Evolutionary conservation across 2,113 vertebrate species (phyloP), one percentile per base, ranked within the genome.

Genomic region (Nibea albiflora): DNA sequence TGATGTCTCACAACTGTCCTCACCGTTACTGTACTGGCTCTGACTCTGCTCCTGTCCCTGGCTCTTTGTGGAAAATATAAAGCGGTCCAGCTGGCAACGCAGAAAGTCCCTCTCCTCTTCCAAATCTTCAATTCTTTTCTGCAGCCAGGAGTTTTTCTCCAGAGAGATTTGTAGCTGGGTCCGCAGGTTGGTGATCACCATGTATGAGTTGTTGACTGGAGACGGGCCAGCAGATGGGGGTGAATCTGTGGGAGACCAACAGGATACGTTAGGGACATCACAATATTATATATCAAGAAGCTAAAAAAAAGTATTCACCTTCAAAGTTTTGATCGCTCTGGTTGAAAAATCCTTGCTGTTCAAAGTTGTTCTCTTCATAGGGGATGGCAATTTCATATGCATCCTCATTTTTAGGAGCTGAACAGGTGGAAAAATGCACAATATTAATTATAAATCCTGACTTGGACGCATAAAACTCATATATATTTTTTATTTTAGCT

Each of bases 81-180:
- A 97, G 53, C 96, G 96, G 89, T 97, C 97, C 22, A 97, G 85
- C 88, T 97, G 97, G 77, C 97, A 97, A 14, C 96, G 95, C 10
- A 97, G 85, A 69, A 97, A 97, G 85, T 97, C 97, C 57, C 97
- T 91, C 92, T 97, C 97, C 84, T 97, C 97, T 85, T 97, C 96
- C 89, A 97, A 92, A 85, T 97, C 97, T 81, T 97, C 96, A 0
- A 97, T 97, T 81, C 96, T 94, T 83, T 97, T 97, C 93, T 96
- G 96, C 52, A 97, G 87, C 97, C 97, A 97, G 0, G 96, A 96
- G 90, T 97, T 97, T 87, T 97, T 95, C 92, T 97, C 96, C 78
- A 97, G 83, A 20, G 96, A 96, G 92, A 97, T 95, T 88, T 97
- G 97, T n/a, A 97, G 93, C 93, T 97, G 97, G 7, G 96, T 95